Percentiles rank a stretch among this genome's conserved stretches.
Conservation (phyloP, 2,888 invertebrate species). For the Tachina fera region DNA sequence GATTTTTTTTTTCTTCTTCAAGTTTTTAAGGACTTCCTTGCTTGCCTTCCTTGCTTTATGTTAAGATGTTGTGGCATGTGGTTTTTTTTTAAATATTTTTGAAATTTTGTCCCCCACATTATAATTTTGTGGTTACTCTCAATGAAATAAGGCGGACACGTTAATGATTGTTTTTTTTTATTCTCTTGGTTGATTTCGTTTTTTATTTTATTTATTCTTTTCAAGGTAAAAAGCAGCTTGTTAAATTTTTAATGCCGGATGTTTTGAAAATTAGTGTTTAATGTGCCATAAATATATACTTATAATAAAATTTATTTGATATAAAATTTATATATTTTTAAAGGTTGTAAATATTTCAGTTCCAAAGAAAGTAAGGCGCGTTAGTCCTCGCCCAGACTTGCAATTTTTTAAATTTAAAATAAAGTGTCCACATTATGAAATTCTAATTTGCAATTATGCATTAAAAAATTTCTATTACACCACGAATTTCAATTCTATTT, state of each 20-base stretch:
- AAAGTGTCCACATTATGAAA: no score
- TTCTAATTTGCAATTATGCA: no score
- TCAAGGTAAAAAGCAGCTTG: slow-evolving; percentile 55
- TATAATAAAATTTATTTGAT: neutral
- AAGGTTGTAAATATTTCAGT: neutral
- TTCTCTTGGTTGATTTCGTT: slow-evolving; percentile 29
- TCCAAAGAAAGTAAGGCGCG: neutral
- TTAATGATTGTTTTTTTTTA: slow-evolving; percentile 56
- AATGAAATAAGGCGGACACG: slow-evolving; percentile 59
- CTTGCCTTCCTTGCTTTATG: slow-evolving; percentile 51
- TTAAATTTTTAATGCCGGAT: slow-evolving; percentile 57
- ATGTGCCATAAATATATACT: slow-evolving; percentile 7
- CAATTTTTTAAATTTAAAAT: no score
- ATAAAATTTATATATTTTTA: neutral
- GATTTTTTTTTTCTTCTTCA: slow-evolving; percentile 69
- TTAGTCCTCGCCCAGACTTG: no score
- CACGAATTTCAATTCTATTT: no score
- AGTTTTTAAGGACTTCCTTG: slow-evolving; percentile 56
- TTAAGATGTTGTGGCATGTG: slow-evolving; percentile 63
- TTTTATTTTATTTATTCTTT: slow-evolving; percentile 4
- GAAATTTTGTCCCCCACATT: slow-evolving; percentile 54
- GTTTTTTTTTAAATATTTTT: slow-evolving; percentile 50
- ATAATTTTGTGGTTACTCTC: slow-evolving; percentile 61
- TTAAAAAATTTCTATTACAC: no score
- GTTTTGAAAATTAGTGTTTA: slow-evolving; percentile 54